A percentile compares a stretch with the other conserved stretches of the same genome.
phyloP scores from a whole-genome alignment of 2,797 vertebrate species.

The Psittacula echo region DNA sequence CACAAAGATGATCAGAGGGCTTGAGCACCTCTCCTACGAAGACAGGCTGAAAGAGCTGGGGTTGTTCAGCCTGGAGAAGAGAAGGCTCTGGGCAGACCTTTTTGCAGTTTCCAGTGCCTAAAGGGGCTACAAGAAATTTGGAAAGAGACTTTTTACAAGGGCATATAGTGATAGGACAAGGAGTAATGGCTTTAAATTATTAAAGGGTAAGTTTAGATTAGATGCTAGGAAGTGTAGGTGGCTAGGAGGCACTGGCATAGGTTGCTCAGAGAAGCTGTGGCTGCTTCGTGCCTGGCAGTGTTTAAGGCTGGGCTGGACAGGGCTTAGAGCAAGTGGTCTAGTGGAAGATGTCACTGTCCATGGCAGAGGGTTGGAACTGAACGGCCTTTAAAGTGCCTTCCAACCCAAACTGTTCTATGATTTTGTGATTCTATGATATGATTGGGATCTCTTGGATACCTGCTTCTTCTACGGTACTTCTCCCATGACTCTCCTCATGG shows the following conservation, averaged over 20 bases:
- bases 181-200: neutral
- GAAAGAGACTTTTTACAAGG: neutral
- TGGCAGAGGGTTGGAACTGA: neutral
- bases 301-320: neutral
- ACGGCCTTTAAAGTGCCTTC: neutral
- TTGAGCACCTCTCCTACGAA: neutral
- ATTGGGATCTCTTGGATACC: neutral
- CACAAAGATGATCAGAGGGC: neutral
- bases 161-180: neutral
- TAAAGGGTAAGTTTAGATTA: neutral
- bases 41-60: neutral
- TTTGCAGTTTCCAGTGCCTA: neutral
- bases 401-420: neutral
- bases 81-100: neutral
- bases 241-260: neutral
- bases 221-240: neutral
- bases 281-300: neutral
- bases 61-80: neutral
- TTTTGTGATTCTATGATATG: neutral
- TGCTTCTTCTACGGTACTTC: fast-evolving
- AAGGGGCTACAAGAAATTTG: neutral
- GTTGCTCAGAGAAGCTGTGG: neutral
- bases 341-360: neutral
- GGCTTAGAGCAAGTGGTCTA: neutral
- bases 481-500: neutral